A percentile compares a stretch with the other conserved stretches of the same genome.
Conservation (phyloP, 2,113 vertebrate species). For the Polypterus bichir region DNA sequence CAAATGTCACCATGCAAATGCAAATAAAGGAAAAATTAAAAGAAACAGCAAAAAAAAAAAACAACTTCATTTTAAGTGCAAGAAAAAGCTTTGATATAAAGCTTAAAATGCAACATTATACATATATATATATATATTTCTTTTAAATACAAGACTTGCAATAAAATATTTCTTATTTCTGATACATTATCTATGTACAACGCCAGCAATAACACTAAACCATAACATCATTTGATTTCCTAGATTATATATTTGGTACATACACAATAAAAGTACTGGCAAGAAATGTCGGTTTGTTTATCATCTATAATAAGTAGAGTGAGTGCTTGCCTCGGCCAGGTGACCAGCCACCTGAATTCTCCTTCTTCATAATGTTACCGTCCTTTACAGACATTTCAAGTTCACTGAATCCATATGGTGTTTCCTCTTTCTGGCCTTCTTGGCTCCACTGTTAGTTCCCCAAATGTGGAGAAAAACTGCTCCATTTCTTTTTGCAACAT, state of each 20-base stretch:
- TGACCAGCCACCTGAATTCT: constrained; percentile 46
- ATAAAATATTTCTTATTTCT: constrained; percentile 66
- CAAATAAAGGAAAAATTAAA: constrained; percentile 62
- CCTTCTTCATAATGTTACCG: constrained; percentile 22
- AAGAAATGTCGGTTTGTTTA: constrained; percentile 31
- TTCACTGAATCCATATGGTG: constrained; percentile 93
- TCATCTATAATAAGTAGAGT: constrained; percentile 33
- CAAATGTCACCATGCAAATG: too few relatives aligned
- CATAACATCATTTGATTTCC: constrained; percentile 47
- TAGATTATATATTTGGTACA: constrained; percentile 44
- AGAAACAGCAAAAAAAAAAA: constrained; percentile 64
- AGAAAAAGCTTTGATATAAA: constrained; percentile 75
- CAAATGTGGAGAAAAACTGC: constrained; percentile 95
- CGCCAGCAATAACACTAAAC: constrained; percentile 61
- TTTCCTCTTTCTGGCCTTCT: constrained; percentile 74
- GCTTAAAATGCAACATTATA: constrained; percentile 58
- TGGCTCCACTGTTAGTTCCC: constrained; percentile 82
- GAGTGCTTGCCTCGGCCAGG: constrained; percentile 42
- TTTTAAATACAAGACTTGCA: constrained; percentile 81
- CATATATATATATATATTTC: constrained; percentile 34
- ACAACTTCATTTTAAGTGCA: constrained; percentile 75
- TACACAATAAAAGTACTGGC: constrained; percentile 39
- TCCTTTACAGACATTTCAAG: constrained; percentile 17
- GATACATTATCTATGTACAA: constrained; percentile 70
- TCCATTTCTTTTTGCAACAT: constrained; percentile 98